A percentile compares a stretch with the other conserved stretches of the same genome.
These are phyloP conservation scores for Proctacanthus coquilletti DNA, from an alignment of 1,140 invertebrate species.

Conservation along the genomic window DNA sequence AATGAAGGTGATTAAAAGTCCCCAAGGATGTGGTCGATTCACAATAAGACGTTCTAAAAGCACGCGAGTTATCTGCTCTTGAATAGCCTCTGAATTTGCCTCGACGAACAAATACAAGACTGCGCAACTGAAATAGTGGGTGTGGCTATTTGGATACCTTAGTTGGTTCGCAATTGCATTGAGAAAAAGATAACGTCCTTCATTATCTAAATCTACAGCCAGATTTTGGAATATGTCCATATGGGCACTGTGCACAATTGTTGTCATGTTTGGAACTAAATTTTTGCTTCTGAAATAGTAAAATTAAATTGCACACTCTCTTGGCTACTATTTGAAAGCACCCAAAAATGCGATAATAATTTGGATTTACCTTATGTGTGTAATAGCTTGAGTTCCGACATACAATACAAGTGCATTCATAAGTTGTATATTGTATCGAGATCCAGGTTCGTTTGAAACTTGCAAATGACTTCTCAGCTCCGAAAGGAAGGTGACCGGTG, in stretches of 20 bases:
- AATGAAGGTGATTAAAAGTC: slow-evolving; percentile 95
- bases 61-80: slow-evolving; percentile 78
- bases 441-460: slow-evolving; percentile 66
- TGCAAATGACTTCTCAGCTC: slow-evolving; percentile 83
- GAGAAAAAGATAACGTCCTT: slow-evolving; percentile 91
- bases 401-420: slow-evolving; percentile 97
- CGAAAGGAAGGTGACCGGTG: slow-evolving; percentile 89
- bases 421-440: slow-evolving; percentile 85
- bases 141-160: slow-evolving; percentile 97
- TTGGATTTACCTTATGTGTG: slow-evolving; percentile 47
- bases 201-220: slow-evolving; percentile 91
- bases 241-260: slow-evolving; percentile 91
- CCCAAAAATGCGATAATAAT: background rate
- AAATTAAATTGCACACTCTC: background rate
- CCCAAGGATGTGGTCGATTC: slow-evolving; percentile 98
- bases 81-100: slow-evolving; percentile 92
- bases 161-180: slow-evolving; percentile 98
- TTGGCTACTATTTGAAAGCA: background rate
- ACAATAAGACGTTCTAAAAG: slow-evolving; percentile 93
- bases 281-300: slow-evolving; percentile 49
- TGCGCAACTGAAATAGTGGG: slow-evolving; percentile 97
- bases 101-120: slow-evolving; percentile 95
- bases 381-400: slow-evolving; percentile 92
- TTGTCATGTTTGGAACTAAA: slow-evolving; percentile 84
- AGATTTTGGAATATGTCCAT: slow-evolving; percentile 99